Evolutionary conservation across 2,888 invertebrate species (phyloP), one percentile per base, ranked within the genome.

Genomic region (Eilema caniola): DNA sequence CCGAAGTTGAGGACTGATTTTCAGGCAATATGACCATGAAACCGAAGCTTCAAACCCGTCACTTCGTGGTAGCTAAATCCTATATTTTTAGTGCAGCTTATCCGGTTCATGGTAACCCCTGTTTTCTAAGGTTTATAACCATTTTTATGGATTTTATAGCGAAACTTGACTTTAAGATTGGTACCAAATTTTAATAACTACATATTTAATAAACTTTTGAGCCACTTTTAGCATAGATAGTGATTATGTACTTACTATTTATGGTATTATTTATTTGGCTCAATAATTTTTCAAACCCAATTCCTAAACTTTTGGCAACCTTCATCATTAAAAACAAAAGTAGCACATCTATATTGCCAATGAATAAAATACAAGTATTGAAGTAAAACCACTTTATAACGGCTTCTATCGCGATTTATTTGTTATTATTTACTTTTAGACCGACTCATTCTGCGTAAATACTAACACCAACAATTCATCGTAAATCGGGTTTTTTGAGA

Each of bases 141-240:
- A 56, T 53, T 23, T 31, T 28, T 53, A 56, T 56, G 64, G 64
- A 31, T 56, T 56, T 65, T 65, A 64, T 65, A 31, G 53, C 31
- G 7, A 64, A 53, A 37, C 16, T 31, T 62, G n/a, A 33, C 62
- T n/a, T 23, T 47, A 47, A 5, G 20, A 20, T 62, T 14, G 2
- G 24, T 62, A 37, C 47, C 12, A 14, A 23, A 2, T n/a, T n/a
- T n/a, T n/a, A n/a, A n/a, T n/a, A n/a, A n/a, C n/a, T n/a, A n/a
- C n/a, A n/a, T n/a, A n/a, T n/a, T 28, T 25, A 47, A 41, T 25
- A 12, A 25, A 28, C 1, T 63, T 63, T 3, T 25, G 8, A 59
- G 59, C 59, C 24, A 33, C 33, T 33, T 33, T 28, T 2, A 28
- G 28, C 24, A 47, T 20, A 41, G 41, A 47, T 20, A 20, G 47